Percentiles rank a stretch among this genome's conserved stretches.
Conservation (phyloP, 2,888 invertebrate species). For the Lysandra bellargus region DNA sequence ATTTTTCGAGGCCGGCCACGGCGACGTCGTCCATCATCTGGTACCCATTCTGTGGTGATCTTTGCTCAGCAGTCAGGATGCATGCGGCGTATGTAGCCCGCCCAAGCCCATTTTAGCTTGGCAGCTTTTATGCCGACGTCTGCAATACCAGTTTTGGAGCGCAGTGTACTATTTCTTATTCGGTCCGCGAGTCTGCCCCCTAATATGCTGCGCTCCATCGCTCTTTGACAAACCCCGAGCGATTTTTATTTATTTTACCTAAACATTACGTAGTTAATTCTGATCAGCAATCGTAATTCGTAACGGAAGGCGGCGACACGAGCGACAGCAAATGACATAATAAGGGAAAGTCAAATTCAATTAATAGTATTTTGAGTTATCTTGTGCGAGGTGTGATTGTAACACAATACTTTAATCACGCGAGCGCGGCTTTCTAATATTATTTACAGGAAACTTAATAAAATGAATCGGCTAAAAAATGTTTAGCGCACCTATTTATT, state of each 20-base stretch:
- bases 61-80: too few species aligned
- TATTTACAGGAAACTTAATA: constrained; percentile 23
- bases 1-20: too few species aligned
- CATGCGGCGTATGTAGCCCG: too few species aligned
- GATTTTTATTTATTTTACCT: not conserved
- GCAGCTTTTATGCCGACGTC: too few species aligned
- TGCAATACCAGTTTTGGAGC: too few species aligned
- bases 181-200: too few species aligned
- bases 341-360: constrained; percentile 33
- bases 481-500: not conserved
- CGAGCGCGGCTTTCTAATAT: constrained; percentile 38
- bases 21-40: too few species aligned
- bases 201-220: too few species aligned
- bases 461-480: not conserved
- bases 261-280: not conserved
- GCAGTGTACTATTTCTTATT: too few species aligned
- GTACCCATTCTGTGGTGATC: too few species aligned
- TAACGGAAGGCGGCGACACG: constrained; percentile 27
- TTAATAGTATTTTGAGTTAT: constrained; percentile 28
- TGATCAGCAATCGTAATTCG: not conserved
- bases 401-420: constrained; percentile 39
- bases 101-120: too few species aligned
- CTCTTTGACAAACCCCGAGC: too few species aligned
- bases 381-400: constrained; percentile 36
- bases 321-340: constrained; percentile 30